Evolutionary conservation across 37 sponge, comb jelly and placozoan genomes (phyloP), one percentile per base, ranked within the genome.

Genomic region (Bolinopsis microptera): DNA sequence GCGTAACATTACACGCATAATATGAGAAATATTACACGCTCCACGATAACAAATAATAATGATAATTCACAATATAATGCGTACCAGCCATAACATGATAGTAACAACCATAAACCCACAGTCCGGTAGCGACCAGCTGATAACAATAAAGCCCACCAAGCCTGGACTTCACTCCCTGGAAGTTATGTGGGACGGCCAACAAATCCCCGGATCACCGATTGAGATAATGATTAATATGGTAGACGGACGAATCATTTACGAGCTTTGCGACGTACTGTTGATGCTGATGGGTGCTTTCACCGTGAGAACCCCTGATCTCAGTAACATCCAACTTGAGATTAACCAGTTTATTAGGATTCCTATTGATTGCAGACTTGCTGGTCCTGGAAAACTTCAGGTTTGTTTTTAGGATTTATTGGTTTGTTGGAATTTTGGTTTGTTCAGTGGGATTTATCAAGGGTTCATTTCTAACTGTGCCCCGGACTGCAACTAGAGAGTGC

Each of bases 341-440:
- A 86, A 86, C 61, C 90, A 86, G 90, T 86, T 86, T 30, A 86
- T 86, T 27, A 86, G 90, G 61, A 86, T 86, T 5, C 90, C 90
- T 27, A 86, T 86, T 30, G 90, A 86, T 30, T 41, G 61, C 61
- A 13, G 90, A 86, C 90, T 86, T 30, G 90, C 90, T 39, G 90
- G 90, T 36, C 90, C 90, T 33, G 90, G 90, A 86, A 86, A 86
- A 86, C 90, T 86, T 33, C 90, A 86, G 90, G 90, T 86, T 36
- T 32, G 83, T 82, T 48, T 48, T 48, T 13, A 48, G 61, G 5
- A 18, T 13, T 48, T 48, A 18, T 48, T 48, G 13, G 61, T 48
- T 48, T 48, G 5, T 48, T 48, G 13, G 61, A 18, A 18, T 48
- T 48, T 48, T 48, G 13, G 61, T 48, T 48, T 48, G 5, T 48